Evolutionary conservation across 64 coral and sea anemone species (phyloP), one percentile per base, ranked within the genome.

Genomic region (Actinia tenebrosa): DNA sequence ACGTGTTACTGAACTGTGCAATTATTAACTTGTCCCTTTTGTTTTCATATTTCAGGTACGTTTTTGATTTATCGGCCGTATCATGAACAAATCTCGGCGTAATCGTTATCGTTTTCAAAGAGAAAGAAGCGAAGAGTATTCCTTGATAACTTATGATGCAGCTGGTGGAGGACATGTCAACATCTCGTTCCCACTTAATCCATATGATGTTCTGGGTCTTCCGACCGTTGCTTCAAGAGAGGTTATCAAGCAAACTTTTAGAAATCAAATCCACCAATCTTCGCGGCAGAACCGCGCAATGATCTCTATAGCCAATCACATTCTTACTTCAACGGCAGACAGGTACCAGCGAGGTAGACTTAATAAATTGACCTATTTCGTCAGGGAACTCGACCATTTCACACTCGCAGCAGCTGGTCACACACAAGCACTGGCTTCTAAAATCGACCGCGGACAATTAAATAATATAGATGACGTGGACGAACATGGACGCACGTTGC

Each of bases 251-350:
- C 9, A 53, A 27, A 84, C 89, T 71, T 91, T 91, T 22, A 80
- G 11, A 79, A 63, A 14, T 2, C 16, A n/a, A 2, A 86, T 60
- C 63, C 69, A 20, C 7, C 75, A 86, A 7, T 10, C 10, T 15
- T 3, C 54, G 27, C 77, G 84, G 0, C 77, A 91, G 26, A 59
- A 82, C 4, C 84, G 89, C 19, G 89, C 75, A 18, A 19, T 87
- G 54, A 84, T 78, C 4, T 91, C 89, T 64, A 22, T 91, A 45
- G 53, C 84, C 58, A 86, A 86, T 26, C 72, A 87, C 46, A 91
- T 91, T 13, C 55, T 91, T 8, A 86, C 71, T 7, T 91, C 89
- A 37, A 56, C 77, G 79, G 83, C 6, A 17, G 54, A 86, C 18
- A 80, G 89, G n/a, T 91, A 87, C 58, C 20, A 43, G 56, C 56